phyloP scores from a whole-genome alignment of 2,888 invertebrate genomes.

The Apantesis nais region DNA sequence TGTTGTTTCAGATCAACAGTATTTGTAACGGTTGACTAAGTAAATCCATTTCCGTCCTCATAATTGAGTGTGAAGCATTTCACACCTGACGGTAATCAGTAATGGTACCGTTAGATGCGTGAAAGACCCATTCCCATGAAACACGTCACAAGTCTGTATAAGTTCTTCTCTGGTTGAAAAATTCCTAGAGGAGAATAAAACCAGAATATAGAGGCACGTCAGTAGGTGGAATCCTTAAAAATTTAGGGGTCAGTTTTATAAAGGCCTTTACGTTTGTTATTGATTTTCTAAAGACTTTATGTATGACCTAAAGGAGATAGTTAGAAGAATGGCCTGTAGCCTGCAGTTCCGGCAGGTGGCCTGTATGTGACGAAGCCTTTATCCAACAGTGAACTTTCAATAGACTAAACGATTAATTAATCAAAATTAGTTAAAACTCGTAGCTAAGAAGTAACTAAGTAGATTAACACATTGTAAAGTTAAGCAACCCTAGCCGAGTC shows the following conservation, averaged over 20 bases:
- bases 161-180: too few species aligned
- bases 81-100: neutral
- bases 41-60: neutral
- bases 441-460: too few species aligned
- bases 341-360: too few species aligned
- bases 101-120: neutral
- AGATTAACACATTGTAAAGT: too few species aligned
- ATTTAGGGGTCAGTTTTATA: too few species aligned
- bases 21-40: constrained; percentile 36
- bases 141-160: too few species aligned
- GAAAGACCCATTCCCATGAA: neutral
- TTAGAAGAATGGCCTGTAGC: too few species aligned
- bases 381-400: too few species aligned
- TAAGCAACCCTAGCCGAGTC: too few species aligned
- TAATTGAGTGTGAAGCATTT: neutral
- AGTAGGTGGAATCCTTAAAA: neutral
- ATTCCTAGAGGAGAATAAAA: neutral
- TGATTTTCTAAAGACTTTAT: neutral
- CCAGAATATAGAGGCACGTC: neutral
- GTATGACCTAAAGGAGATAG: neutral
- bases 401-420: too few species aligned
- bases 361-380: too few species aligned
- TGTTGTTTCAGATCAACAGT: constrained; percentile 42
- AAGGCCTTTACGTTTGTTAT: neutral
- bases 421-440: too few species aligned